Evolutionary conservation across 2,113 vertebrate species (phyloP).

Genomic region (Leucoraja erinaceus): DNA sequence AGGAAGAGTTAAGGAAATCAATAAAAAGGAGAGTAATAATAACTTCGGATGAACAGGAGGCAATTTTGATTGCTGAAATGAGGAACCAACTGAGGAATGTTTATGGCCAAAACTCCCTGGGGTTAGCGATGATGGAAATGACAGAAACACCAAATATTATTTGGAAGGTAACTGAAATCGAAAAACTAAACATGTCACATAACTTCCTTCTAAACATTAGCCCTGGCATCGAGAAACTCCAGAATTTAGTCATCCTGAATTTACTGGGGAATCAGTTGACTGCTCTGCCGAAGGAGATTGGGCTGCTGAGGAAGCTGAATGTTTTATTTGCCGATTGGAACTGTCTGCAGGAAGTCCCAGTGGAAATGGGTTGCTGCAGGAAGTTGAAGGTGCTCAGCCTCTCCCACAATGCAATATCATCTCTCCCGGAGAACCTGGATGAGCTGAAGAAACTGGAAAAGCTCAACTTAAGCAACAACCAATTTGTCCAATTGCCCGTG

Average conservation of each 20-base stretch:
- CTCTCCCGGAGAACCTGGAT: slow-evolving; percentile 66
- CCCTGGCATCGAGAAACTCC: slow-evolving; percentile 64
- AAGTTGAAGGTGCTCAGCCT: slow-evolving; percentile 81
- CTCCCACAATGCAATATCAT: slow-evolving; percentile 77
- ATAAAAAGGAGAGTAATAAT: slow-evolving; percentile 49
- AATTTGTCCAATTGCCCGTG: slow-evolving; percentile 73
- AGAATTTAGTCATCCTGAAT: slow-evolving; percentile 79
- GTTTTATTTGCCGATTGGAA: slow-evolving; percentile 84
- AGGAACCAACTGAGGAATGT: slow-evolving; percentile 51
- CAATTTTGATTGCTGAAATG: slow-evolving; percentile 57
- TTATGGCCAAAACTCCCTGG: slow-evolving; percentile 72
- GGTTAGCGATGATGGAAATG: slow-evolving; percentile 74
- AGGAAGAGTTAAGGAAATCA: slow-evolving; percentile 51
- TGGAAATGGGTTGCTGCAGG: slow-evolving; percentile 75
- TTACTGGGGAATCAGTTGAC: slow-evolving; percentile 75
- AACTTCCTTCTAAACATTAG: slow-evolving; percentile 71
- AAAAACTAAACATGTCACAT: slow-evolving; percentile 85
- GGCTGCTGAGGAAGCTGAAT: slow-evolving; percentile 72
- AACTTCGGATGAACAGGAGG: slow-evolving; percentile 56
- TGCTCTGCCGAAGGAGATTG: slow-evolving; percentile 75
- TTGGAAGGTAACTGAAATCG: slow-evolving; percentile 79
- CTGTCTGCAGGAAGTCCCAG: slow-evolving; percentile 70
- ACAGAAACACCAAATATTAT: slow-evolving; percentile 69
- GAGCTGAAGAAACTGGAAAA: slow-evolving; percentile 69
- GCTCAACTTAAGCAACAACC: slow-evolving; percentile 87